Evolutionary conservation across 2,888 invertebrate genomes (phyloP).

Genomic region (Axea sp.): DNA sequence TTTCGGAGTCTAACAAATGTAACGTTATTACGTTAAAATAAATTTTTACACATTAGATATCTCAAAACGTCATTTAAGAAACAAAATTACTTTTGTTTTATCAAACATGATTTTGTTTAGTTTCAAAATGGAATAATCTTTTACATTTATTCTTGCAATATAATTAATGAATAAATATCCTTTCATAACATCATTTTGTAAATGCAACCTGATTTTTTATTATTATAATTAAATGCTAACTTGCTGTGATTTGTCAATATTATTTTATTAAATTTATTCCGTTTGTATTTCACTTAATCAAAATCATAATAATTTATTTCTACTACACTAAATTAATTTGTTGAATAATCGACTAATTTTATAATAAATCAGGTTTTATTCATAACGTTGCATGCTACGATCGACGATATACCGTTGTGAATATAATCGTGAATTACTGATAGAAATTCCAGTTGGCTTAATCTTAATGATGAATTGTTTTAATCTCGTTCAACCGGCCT

Average conservation of each 20-base stretch:
- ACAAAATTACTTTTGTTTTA: no score
- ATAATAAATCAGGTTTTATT: slow-evolving; percentile 26
- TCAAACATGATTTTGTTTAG: no score
- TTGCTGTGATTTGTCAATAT: no score
- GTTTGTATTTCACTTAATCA: no score
- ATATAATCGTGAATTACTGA: slow-evolving; percentile 43
- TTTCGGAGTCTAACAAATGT: slow-evolving; percentile 2
- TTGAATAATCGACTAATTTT: slow-evolving; percentile 11
- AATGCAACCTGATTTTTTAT: no score
- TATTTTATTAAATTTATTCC: no score
- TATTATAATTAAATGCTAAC: no score
- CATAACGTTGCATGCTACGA: slow-evolving; percentile 15
- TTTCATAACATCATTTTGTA: no score
- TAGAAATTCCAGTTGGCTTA: slow-evolving; percentile 38
- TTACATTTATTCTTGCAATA: no score
- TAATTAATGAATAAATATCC: no score
- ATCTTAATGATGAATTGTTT: slow-evolving; percentile 52
- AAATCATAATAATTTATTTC: slow-evolving; percentile 4
- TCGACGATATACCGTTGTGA: slow-evolving; percentile 25
- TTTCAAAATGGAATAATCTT: no score
- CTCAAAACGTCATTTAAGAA: no score
- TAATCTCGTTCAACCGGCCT: slow-evolving; percentile 33
- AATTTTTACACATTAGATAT: background rate
- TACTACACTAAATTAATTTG: background rate
- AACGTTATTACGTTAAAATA: background rate